A percentile compares a stretch with the other conserved stretches of the same genome.
These are phyloP conservation scores for Polypedilum vanderplanki DNA, from an alignment of 1,140 invertebrate genomes.

Conservation along the genomic window DNA sequence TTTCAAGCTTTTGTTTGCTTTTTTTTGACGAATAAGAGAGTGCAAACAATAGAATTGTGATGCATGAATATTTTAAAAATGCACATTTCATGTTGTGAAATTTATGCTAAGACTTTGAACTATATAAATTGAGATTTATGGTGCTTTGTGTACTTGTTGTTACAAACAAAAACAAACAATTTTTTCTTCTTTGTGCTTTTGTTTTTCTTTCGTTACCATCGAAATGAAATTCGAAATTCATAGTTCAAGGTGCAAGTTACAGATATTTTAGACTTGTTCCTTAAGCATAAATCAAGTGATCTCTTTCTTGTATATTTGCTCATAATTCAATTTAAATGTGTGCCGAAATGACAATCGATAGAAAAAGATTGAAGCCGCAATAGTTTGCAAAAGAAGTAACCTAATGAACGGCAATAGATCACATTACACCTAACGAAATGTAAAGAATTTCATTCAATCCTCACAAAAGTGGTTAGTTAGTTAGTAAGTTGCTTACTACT, in stretches of 20 bases:
- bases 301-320: neutral
- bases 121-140: constrained; percentile 15
- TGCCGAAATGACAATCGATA: neutral
- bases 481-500: neutral
- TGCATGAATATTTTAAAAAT: neutral
- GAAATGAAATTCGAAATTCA: neutral
- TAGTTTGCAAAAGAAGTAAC: neutral
- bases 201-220: neutral
- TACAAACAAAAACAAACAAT: neutral
- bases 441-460: neutral
- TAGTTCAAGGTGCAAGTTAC: constrained; percentile 10
- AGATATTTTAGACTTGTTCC: neutral
- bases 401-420: neutral
- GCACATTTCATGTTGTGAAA: constrained; percentile 12
- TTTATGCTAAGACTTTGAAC: constrained; percentile 18
- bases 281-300: neutral
- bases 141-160: constrained; percentile 16
- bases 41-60: neutral
- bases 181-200: neutral
- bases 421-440: neutral
- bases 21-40: constrained; percentile 13
- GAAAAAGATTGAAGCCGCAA: neutral
- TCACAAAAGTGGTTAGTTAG: neutral
- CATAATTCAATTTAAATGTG: neutral
- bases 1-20: neutral